A percentile compares a stretch with the other conserved stretches of the same genome.
phyloP scores from a whole-genome alignment of 1,140 invertebrate genomes.

The Heliothis virescens region DNA sequence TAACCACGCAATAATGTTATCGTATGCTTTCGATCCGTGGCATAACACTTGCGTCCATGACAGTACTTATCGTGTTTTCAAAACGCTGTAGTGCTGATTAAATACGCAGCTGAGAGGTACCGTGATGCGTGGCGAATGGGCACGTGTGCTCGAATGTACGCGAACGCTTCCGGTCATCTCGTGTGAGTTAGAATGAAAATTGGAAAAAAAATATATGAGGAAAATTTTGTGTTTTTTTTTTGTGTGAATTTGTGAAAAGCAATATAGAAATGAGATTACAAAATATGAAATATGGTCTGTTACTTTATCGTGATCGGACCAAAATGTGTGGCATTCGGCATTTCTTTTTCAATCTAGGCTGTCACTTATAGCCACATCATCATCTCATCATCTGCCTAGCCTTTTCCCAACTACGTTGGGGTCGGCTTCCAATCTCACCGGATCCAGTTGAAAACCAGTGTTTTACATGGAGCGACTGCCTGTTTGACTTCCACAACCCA shows the following conservation, averaged over 20 bases:
- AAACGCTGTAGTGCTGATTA: slow-evolving; percentile 64
- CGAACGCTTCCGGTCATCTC: slow-evolving; percentile 9
- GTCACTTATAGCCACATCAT: too few species aligned
- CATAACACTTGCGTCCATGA: slow-evolving; percentile 57
- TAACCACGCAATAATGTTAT: slow-evolving; percentile 54
- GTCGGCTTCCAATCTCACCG: too few species aligned
- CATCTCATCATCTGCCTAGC: too few species aligned
- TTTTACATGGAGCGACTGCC: too few species aligned
- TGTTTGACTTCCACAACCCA: too few species aligned
- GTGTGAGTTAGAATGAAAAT: neutral
- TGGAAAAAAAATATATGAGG: neutral
- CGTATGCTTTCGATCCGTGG: slow-evolving; percentile 55
- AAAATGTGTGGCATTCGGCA: too few species aligned
- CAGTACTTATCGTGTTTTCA: slow-evolving; percentile 70
- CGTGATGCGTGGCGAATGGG: slow-evolving; percentile 65
- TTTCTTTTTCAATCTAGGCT: too few species aligned
- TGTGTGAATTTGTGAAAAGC: neutral
- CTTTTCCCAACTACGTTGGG: too few species aligned
- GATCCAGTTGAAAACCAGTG: too few species aligned
- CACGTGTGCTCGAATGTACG: slow-evolving; percentile 56
- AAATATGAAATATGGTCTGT: too few species aligned
- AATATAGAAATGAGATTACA: too few species aligned
- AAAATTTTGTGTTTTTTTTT: neutral
- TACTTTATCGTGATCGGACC: too few species aligned
- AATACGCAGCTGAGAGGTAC: slow-evolving; percentile 59